A percentile compares a stretch with the other conserved stretches of the same genome.
Conservation (phyloP, 2,797 vertebrate genomes). For the Acomys russatus region DNA sequence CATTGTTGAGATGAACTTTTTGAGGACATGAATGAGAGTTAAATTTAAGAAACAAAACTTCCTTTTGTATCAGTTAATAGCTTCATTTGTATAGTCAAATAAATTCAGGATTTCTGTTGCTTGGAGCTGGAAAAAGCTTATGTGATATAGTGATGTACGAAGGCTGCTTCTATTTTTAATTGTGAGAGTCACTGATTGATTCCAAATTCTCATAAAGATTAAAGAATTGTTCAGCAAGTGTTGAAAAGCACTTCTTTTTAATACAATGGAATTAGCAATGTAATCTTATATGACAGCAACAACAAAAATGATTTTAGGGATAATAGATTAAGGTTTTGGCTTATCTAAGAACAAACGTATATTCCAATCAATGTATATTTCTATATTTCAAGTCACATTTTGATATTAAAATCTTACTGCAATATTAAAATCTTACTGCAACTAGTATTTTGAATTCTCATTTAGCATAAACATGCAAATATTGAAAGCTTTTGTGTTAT, state of each 20-base stretch:
- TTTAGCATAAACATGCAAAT: conserved; percentile 70
- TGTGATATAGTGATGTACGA: conserved; percentile 68
- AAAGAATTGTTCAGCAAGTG: conserved; percentile 68
- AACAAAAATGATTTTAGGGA: conserved; percentile 70
- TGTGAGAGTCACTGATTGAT: conserved; percentile 74
- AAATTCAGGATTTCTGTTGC: conserved; percentile 72
- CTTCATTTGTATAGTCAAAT: conserved; percentile 51
- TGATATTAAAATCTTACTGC: conserved; percentile 50
- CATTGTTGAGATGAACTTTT: background rate
- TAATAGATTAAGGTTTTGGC: conserved; percentile 75
- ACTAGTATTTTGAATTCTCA: conserved; percentile 68
- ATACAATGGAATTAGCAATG: conserved; percentile 76
- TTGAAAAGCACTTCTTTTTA: conserved; percentile 74
- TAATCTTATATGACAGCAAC: conserved; percentile 78
- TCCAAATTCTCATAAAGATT: conserved; percentile 76
- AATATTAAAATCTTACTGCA: conserved; percentile 56
- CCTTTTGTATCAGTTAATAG: conserved; percentile 55
- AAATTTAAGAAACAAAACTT: conserved; percentile 55
- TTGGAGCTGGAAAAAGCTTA: conserved; percentile 69
- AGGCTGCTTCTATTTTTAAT: conserved; percentile 78
- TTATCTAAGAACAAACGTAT: conserved; percentile 74
- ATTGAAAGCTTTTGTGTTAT: conserved; percentile 72
- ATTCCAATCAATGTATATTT: conserved; percentile 70
- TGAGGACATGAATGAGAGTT: background rate
- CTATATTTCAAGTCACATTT: conserved; percentile 65